A percentile compares a stretch with the other conserved stretches of the same genome.
phyloP scores from a whole-genome alignment of 2,113 vertebrate species.

The Phocoena phocoena region DNA sequence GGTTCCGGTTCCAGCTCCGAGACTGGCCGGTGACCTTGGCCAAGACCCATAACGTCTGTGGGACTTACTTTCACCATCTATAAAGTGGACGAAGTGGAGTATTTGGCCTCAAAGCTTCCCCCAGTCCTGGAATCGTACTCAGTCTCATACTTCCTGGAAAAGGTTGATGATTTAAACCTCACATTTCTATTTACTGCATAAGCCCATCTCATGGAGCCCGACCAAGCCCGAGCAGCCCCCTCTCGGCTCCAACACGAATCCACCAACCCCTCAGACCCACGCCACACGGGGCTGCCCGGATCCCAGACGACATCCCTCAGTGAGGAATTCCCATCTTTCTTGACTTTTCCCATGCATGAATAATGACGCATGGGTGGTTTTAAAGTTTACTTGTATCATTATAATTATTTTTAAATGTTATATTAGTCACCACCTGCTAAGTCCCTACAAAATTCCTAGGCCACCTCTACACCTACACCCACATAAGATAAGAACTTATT shows the following conservation, averaged over 20 bases:
- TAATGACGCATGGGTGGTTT: neutral
- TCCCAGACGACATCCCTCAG: neutral
- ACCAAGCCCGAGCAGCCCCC: neutral
- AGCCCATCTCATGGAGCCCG: neutral
- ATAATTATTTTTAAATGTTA: neutral
- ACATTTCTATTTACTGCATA: neutral
- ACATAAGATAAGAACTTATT: too few species aligned
- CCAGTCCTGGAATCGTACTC: neutral
- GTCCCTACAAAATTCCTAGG: neutral
- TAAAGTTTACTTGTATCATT: neutral
- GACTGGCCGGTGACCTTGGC: neutral
- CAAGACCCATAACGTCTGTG: neutral
- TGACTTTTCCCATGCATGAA: neutral
- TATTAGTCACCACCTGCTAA: neutral
- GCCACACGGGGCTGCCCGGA: accelerated
- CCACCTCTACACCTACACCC: too few species aligned
- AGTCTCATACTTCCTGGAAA: neutral
- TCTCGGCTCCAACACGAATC: neutral
- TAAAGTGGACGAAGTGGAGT: too few species aligned
- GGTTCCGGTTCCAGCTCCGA: neutral
- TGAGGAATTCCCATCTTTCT: neutral
- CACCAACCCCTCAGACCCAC: too few species aligned
- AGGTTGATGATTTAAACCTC: neutral
- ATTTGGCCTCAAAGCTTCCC: neutral
- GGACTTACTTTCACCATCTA: neutral